Evolutionary conservation across 2,888 invertebrate species (phyloP).

Genomic region (Gymnoscelis rufifasciata): DNA sequence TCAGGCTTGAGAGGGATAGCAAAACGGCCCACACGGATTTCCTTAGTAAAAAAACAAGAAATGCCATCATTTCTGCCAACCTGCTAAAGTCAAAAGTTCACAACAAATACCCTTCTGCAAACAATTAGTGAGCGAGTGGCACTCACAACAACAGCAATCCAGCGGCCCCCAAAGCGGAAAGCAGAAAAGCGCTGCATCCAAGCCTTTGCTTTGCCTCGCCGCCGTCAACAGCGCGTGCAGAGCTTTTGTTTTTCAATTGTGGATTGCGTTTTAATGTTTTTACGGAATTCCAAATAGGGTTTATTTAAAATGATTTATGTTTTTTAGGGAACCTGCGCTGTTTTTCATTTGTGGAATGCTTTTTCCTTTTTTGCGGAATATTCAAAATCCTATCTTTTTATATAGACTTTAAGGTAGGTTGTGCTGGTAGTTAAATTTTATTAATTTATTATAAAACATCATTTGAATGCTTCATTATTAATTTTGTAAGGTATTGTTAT

Average conservation of each 20-base stretch:
- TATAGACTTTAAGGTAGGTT: too few species aligned
- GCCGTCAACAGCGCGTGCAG: slow-evolving; percentile 51
- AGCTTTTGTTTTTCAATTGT: slow-evolving; percentile 50
- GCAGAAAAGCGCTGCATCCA: slow-evolving; percentile 53
- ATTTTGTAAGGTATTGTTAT: too few species aligned
- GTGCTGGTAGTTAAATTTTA: too few species aligned
- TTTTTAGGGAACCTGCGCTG: too few species aligned
- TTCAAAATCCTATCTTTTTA: too few species aligned
- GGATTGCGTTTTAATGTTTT: slow-evolving; percentile 10
- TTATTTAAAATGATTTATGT: too few species aligned
- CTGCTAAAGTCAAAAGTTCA: slow-evolving; percentile 53
- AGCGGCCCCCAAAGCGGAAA: slow-evolving; percentile 49
- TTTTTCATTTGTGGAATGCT: too few species aligned
- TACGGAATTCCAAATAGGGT: background rate
- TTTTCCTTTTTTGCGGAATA: too few species aligned
- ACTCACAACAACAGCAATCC: slow-evolving; percentile 71
- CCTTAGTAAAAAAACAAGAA: slow-evolving; percentile 9
- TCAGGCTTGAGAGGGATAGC: too few species aligned
- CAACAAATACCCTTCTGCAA: slow-evolving; percentile 77
- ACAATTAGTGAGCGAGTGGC: slow-evolving; percentile 74
- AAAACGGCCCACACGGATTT: too few species aligned
- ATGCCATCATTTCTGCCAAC: slow-evolving; percentile 51
- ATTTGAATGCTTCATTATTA: too few species aligned
- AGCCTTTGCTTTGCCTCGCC: slow-evolving; percentile 62
- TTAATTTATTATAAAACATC: too few species aligned